These are phyloP conservation scores for Crocallis elinguaria DNA, from an alignment of 2,888 invertebrate species.

Conservation along the genomic window DNA sequence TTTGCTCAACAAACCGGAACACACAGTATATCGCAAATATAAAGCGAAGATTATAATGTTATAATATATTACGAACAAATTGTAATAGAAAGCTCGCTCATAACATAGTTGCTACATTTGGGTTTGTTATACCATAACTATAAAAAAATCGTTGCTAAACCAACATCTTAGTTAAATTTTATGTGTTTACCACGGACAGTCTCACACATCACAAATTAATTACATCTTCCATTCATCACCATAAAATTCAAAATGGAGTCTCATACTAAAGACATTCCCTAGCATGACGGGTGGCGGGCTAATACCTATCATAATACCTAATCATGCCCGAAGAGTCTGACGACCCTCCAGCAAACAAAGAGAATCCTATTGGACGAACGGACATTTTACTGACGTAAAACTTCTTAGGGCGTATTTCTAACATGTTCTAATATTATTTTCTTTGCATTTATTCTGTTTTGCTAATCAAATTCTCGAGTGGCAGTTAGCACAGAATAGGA, in stretches of 20 bases:
- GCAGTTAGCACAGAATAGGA: too few relatives aligned
- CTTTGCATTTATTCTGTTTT: not conserved
- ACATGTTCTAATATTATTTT: conserved; percentile 1
- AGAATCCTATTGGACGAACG: conserved; percentile 20
- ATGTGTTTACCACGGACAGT: too few relatives aligned
- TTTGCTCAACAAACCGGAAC: too few relatives aligned
- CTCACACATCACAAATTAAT: not conserved
- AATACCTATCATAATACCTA: conserved; percentile 22
- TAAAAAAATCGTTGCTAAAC: too few relatives aligned
- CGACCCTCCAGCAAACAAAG: conserved; percentile 15
- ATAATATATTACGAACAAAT: too few relatives aligned
- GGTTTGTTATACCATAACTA: too few relatives aligned
- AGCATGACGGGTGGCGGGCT: not conserved
- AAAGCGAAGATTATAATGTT: too few relatives aligned
- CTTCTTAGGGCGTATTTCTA: not conserved
- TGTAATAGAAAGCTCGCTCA: too few relatives aligned
- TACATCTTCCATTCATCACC: not conserved
- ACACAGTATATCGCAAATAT: too few relatives aligned
- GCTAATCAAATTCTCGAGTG: conserved; percentile 1
- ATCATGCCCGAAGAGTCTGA: conserved; percentile 23
- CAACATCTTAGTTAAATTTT: too few relatives aligned
- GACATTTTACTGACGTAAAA: conserved; percentile 12
- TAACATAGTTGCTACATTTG: too few relatives aligned
- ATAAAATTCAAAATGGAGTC: conserved; percentile 14
- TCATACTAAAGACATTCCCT: not conserved